Evolutionary conservation across 1,140 invertebrate species (phyloP), one percentile per base, ranked within the genome.

Genomic region (Drosophila ohnishii): DNA sequence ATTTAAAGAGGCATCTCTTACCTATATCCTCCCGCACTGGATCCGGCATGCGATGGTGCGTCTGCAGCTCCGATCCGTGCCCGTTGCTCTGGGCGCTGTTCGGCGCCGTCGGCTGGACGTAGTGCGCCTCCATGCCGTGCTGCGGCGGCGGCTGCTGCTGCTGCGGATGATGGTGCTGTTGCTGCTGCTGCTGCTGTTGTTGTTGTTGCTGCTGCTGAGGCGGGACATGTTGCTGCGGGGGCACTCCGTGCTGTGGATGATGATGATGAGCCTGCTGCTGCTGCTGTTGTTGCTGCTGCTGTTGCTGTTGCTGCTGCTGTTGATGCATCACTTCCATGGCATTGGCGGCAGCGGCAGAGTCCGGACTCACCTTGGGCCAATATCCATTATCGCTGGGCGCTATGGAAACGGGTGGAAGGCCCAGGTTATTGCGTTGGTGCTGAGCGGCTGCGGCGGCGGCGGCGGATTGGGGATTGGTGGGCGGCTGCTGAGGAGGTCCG

Each of bases 291-390:
- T 90, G 87, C 0, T 85, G 85, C 1, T 90, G 88, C 1, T 88
- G 86, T 2, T 87, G 83, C 3, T 89, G 88, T 61, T 93, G 93
- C 77, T 94, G 95, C 78, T 96, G 95, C 55, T 95, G 95, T 30
- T 95, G 94, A 66, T 94, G 92, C 83, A 94, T 94, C 60, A 94
- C 91, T 63, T 95, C 94, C 62, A 94, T 94, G 63, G 95, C 92
- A 62, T 95, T 95, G 50, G 94, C 93, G 16, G 95, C 94, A 9
- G 94, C 94, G 34, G 95, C 95, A 19, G 95, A 95, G 66, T 96
- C 95, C 0, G 95, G 95, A 82, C 95, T 95, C 45, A 96, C 95
- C 85, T 96, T 96, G 6, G 95, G 95, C 96, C 95, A 96, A 87
- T 96, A 96, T 2, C 94, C 94, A 75, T 96, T 95, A 39, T 96